Evolutionary conservation across 2,797 vertebrate genomes (phyloP).

Genomic region (Scomberomorus guttatus): DNA sequence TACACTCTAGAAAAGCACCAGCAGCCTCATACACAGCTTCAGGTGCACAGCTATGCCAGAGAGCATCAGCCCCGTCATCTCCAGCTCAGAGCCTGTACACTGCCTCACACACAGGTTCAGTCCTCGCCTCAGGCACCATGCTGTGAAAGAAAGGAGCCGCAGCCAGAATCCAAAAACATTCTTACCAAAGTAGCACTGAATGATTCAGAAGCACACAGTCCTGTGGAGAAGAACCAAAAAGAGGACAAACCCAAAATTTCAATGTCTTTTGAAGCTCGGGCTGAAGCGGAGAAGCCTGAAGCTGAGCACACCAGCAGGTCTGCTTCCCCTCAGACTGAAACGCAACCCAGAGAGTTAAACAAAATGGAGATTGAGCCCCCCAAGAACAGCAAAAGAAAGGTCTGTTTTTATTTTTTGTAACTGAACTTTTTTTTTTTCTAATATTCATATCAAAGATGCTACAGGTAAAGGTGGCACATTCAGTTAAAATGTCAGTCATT

Average conservation of each 20-base stretch:
- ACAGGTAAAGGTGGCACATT: not conserved
- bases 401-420: slow-evolving; percentile 31
- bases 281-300: slow-evolving; percentile 71
- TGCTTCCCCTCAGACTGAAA: slow-evolving; percentile 1
- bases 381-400: slow-evolving; percentile 80
- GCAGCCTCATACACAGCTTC: slow-evolving; percentile 78
- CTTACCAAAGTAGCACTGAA: slow-evolving; percentile 16
- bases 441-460: not conserved
- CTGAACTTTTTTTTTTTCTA: not conserved
- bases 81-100: slow-evolving; percentile 56
- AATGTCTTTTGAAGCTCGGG: slow-evolving; percentile 19
- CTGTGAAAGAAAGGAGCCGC: slow-evolving; percentile 31
- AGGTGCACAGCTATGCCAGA: slow-evolving; percentile 86
- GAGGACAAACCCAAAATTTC: slow-evolving; percentile 29
- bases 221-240: slow-evolving; percentile 21
- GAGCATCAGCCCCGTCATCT: slow-evolving; percentile 77
- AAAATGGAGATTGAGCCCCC: slow-evolving; percentile 42
- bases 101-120: slow-evolving; percentile 30
- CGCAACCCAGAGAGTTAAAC: slow-evolving; percentile 11
- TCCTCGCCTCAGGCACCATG: slow-evolving; percentile 9
- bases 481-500: not conserved
- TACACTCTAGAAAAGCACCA: slow-evolving; percentile 85
- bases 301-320: slow-evolving; percentile 39
- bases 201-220: slow-evolving; percentile 10
- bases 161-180: slow-evolving; percentile 27